These are phyloP conservation scores for Ambastaia sidthimunki DNA, from an alignment of 2,797 vertebrate species.

Conservation along the genomic window DNA sequence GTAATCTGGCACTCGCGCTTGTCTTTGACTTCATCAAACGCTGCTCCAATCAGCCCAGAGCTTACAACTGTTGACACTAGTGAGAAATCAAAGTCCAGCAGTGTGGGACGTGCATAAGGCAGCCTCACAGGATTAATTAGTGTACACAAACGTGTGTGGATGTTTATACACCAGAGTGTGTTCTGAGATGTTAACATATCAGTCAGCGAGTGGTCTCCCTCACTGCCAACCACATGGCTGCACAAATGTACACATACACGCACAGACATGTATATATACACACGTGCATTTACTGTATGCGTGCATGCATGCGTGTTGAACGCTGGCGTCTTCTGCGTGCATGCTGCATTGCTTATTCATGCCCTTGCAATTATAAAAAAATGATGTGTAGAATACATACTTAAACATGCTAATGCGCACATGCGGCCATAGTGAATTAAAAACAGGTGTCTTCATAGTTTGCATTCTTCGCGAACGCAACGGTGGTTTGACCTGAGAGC, in stretches of 20 bases:
- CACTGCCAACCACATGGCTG: conserved; percentile 72
- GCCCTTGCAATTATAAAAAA: conserved; percentile 20
- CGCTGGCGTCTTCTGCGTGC: conserved; percentile 7
- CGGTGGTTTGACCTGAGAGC: conserved; percentile 80
- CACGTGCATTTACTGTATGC: conserved; percentile 20
- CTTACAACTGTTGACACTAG: conserved; percentile 62
- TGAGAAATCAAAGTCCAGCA: conserved; percentile 59
- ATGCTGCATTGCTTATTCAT: conserved; percentile 27
- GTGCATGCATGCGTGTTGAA: conserved; percentile 21
- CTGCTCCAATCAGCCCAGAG: conserved; percentile 56
- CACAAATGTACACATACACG: conserved; percentile 63
- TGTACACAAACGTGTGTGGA: conserved; percentile 67
- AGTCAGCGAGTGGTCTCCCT: conserved; percentile 59
- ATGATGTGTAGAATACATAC: conserved; percentile 29
- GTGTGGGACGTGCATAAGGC: conserved; percentile 34
- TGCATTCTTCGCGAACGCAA: conserved; percentile 78
- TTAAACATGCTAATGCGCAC: conserved; percentile 6
- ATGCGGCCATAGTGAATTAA: conserved; percentile 73
- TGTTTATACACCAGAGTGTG: conserved; percentile 66
- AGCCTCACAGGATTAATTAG: conserved; percentile 62
- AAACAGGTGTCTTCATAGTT: conserved; percentile 86
- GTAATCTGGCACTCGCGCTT: conserved; percentile 55
- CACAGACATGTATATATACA: conserved; percentile 36
- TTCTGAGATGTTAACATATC: conserved; percentile 68
- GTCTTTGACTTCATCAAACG: conserved; percentile 60